Percentiles rank a stretch among this genome's conserved stretches.
Evolutionary conservation across 2,797 vertebrate genomes (phyloP).

Genomic region (Danio tinwini): DNA sequence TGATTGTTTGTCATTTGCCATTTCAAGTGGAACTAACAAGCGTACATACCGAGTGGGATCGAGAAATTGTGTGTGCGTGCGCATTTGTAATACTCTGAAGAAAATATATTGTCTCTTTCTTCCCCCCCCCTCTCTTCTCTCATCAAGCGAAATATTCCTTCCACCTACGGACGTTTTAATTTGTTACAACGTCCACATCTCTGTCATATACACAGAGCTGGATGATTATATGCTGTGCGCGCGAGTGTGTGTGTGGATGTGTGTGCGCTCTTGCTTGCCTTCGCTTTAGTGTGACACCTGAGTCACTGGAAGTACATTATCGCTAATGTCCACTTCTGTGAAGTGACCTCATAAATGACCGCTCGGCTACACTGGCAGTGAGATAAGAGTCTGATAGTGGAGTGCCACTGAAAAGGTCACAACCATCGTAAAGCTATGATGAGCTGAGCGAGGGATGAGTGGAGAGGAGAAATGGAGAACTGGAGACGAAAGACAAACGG

Average conservation of each 20-base stretch:
- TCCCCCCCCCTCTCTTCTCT: constrained; percentile 36
- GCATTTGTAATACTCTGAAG: constrained; percentile 62
- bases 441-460: constrained; percentile 39
- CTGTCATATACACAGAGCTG: constrained; percentile 50
- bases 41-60: constrained; percentile 72
- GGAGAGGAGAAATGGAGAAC: constrained; percentile 27
- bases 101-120: constrained; percentile 59
- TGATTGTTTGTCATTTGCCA: constrained; percentile 81
- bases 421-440: constrained; percentile 58
- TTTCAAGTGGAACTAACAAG: constrained; percentile 84
- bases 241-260: not conserved
- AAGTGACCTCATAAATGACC: constrained; percentile 63
- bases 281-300: constrained; percentile 50
- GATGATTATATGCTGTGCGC: constrained; percentile 38
- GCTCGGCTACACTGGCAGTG: constrained; percentile 47
- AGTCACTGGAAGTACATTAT: constrained; percentile 64
- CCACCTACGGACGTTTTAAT: constrained; percentile 61
- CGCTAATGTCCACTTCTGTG: constrained; percentile 64
- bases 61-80: constrained; percentile 66
- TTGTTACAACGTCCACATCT: constrained; percentile 46
- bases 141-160: constrained; percentile 57
- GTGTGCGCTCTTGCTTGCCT: constrained; percentile 2
- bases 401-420: constrained; percentile 60
- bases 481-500: constrained; percentile 20
- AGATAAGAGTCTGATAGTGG: constrained; percentile 60